Conservation (phyloP, 2,888 invertebrate species). For the Philereme transversata region DNA sequence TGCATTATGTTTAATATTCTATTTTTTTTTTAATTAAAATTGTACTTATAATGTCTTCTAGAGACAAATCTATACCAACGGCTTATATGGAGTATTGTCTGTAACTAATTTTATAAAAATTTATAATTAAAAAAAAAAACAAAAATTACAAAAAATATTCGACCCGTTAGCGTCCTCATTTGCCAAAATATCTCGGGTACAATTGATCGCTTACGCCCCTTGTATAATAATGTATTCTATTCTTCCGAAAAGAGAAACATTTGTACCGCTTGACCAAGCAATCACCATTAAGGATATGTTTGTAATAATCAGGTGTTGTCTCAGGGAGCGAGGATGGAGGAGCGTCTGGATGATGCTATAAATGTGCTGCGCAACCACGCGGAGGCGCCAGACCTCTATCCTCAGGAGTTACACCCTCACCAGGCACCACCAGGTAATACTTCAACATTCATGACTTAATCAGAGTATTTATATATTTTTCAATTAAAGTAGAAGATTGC, state of each 20-base stretch:
- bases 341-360: slow-evolving; percentile 96
- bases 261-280: no score
- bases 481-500: no score
- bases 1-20: background rate
- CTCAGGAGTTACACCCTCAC: slow-evolving; percentile 81
- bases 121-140: no score
- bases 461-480: no score
- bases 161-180: no score
- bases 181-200: no score
- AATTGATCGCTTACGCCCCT: no score
- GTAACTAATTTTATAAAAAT: background rate
- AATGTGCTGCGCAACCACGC: slow-evolving; percentile 97
- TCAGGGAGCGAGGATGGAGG: slow-evolving; percentile 96
- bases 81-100: background rate
- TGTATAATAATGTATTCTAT: no score
- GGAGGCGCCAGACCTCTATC: slow-evolving; percentile 88
- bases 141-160: no score
- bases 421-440: slow-evolving; percentile 31
- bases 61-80: background rate
- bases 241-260: no score
- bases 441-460: no score
- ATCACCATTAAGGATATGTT: background rate
- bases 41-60: background rate
- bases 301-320: slow-evolving; percentile 17
- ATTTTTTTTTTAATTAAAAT: background rate